Evolutionary conservation across 1,140 invertebrate genomes (phyloP), one percentile per base, ranked within the genome.

Genomic region (Periplaneta americana): DNA sequence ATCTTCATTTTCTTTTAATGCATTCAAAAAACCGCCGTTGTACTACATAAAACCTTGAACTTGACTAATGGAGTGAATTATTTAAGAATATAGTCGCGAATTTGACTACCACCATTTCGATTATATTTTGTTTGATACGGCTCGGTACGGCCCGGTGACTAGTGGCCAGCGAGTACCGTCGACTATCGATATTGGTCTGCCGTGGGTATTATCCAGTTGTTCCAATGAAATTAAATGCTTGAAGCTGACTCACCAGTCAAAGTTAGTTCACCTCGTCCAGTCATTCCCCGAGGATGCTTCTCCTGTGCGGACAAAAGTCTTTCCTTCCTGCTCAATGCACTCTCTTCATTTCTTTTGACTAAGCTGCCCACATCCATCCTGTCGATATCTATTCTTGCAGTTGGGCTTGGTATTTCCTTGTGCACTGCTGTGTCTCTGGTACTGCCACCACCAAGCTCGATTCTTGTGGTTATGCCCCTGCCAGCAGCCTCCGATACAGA

Each of bases 351-450:
- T 86, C 83, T 36, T 80, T 86, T 0, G 85, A 88, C 82, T 90
- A 76, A 31, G 17, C 34, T 32, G 22, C 77, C 77, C 35, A 81
- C 22, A 28, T 34, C 91, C n/a, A 92, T 84, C 83, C 90, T 91
- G 79, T 92, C 91, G 32, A 92, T 91, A 82, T 92, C 91, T 1
- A 89, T 89, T 13, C 80, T 34, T 34, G 34, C 89, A 85, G 28
- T 89, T 88, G 83, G 89, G 88, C 28, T 84, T 84, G 0, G 88
- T 88, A 82, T 89, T 87, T 81, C 88, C 78, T 88, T 89, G 2
- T 66, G 8, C 13, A 75, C 3, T 17, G 5, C 34, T 37, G 33
- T 18, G 34, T 36, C 34, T 78, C 76, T 36, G 34, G n/a, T 11
- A 13, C 76, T 5, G 18, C 74, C 74, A 34, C 74, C 32, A 57